These are phyloP conservation scores for Probaryconus sp. DNA, from an alignment of 1,140 invertebrate genomes.

Conservation along the genomic window DNA sequence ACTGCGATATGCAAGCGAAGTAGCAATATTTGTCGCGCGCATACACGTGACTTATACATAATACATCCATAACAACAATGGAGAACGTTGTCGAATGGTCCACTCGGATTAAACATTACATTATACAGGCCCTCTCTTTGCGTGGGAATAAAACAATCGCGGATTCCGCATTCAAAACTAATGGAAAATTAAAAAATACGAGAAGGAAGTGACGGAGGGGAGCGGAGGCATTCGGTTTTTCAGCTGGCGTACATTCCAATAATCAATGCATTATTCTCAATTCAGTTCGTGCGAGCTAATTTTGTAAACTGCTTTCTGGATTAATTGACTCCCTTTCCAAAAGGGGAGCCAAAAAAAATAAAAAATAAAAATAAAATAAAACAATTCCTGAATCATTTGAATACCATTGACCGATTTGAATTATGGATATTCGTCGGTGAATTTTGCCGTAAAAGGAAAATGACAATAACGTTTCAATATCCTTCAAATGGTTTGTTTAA, in stretches of 20 bases:
- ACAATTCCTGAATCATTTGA: too few relatives aligned
- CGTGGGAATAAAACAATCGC: constrained; percentile 44
- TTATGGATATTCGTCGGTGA: too few relatives aligned
- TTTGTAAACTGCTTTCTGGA: too few relatives aligned
- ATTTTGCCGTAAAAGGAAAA: too few relatives aligned
- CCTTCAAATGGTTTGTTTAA: too few relatives aligned
- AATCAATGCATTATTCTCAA: constrained; percentile 21
- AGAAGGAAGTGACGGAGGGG: background rate
- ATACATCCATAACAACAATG: constrained; percentile 55
- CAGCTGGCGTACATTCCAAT: background rate
- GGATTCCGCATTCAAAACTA: constrained; percentile 44
- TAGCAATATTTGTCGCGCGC: constrained; percentile 55
- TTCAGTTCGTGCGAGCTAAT: constrained; percentile 12
- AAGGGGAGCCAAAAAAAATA: too few relatives aligned
- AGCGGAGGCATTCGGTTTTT: constrained; percentile 18
- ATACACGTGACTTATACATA: constrained; percentile 58
- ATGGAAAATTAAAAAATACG: constrained; percentile 28
- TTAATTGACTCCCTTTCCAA: too few relatives aligned
- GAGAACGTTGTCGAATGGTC: constrained; percentile 27
- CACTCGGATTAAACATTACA: constrained; percentile 49
- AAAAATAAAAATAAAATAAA: too few relatives aligned
- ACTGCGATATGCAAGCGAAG: constrained; percentile 45
- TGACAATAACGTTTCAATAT: too few relatives aligned
- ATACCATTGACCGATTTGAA: too few relatives aligned
- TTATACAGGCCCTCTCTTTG: constrained; percentile 35